A percentile compares a stretch with the other conserved stretches of the same genome.
Evolutionary conservation across 2,113 vertebrate species (phyloP).

Genomic region (Galemys pyrenaicus): DNA sequence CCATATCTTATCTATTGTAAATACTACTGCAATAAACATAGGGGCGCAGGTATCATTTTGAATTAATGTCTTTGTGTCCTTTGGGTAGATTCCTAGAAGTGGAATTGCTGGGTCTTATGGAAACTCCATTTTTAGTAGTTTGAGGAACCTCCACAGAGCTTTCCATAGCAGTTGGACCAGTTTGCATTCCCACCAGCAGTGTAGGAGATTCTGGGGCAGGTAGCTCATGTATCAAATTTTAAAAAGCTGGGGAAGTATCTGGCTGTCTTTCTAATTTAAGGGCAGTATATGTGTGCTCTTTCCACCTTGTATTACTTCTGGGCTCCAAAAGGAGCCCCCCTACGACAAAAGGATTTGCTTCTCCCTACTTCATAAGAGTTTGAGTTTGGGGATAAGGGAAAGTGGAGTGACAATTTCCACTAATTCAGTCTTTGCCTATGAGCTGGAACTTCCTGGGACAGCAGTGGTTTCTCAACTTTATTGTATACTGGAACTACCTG

Average conservation of each 20-base stretch:
- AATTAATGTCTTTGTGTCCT: no score
- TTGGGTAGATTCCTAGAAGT: no score
- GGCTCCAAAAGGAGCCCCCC: not conserved
- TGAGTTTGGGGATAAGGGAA: not conserved
- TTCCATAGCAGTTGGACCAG: no score
- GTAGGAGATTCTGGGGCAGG: not conserved
- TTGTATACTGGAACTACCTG: not conserved
- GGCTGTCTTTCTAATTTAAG: not conserved
- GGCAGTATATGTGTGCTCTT: no score
- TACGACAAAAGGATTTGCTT: not conserved
- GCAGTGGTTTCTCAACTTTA: not conserved
- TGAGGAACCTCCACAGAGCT: no score
- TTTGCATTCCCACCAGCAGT: no score
- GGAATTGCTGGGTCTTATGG: no score
- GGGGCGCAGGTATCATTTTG: no score
- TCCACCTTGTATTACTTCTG: not conserved
- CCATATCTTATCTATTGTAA: no score
- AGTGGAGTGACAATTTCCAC: not conserved
- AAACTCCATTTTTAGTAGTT: no score
- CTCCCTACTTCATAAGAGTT: not conserved
- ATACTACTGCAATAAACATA: no score
- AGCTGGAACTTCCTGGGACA: not conserved
- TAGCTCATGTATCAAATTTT: not conserved
- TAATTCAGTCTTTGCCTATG: not conserved
- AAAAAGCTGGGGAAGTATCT: conserved; percentile 1